Percentiles rank a stretch among this genome's conserved stretches.
Evolutionary conservation across 1,140 invertebrate genomes (phyloP).

Genomic region (Triops cancriformis): DNA sequence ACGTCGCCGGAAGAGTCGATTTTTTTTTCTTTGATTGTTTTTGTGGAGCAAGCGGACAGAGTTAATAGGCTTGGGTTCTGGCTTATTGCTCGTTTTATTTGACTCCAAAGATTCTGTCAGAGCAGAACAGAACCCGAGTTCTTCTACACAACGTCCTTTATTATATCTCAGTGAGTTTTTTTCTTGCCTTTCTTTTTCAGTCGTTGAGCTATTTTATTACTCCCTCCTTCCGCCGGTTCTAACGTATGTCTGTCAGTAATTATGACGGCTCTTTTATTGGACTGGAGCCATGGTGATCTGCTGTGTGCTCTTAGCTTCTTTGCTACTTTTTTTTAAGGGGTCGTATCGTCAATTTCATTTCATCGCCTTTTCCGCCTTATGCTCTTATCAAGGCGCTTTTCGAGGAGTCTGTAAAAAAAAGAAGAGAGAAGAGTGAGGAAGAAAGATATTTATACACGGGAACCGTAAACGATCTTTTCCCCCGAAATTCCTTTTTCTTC

Average conservation of each 20-base stretch:
- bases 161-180: not conserved
- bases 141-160: not conserved
- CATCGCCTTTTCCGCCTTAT: conserved; percentile 8
- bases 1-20: not conserved
- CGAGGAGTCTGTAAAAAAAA: not conserved
- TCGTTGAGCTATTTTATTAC: not conserved
- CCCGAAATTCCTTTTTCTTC: not conserved
- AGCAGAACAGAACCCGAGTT: not conserved
- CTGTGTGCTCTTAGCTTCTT: not conserved
- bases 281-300: conserved; percentile 8
- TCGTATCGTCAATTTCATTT: conserved; percentile 11
- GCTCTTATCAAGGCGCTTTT: not conserved
- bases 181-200: not conserved
- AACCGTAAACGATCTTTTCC: not conserved
- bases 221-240: not conserved
- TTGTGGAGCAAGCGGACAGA: not conserved
- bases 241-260: conserved; percentile 8
- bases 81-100: conserved; percentile 1
- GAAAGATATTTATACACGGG: not conserved
- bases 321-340: not conserved
- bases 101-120: conserved; percentile 7
- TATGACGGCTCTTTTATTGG: conserved; percentile 13
- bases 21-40: not conserved
- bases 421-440: too few species aligned
- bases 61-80: conserved; percentile 8